Base-by-base conservation (phyloP, 2,888 invertebrate genomes). In the Thumatha senex region DNA sequence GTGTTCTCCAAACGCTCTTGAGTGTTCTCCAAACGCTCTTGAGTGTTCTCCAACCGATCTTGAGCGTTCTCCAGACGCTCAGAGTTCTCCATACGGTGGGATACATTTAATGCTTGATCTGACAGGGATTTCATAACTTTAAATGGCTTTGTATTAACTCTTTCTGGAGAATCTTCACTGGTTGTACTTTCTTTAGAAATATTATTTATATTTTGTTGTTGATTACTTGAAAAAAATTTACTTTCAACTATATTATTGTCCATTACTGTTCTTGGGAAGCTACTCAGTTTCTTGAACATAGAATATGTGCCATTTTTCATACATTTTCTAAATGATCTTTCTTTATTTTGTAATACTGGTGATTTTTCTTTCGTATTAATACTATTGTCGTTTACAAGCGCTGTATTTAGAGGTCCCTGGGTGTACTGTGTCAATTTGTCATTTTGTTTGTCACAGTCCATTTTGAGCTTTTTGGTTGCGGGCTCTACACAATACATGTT, bases 161-260 rank as follows among this genome's bases (percentile, higher is more conserved):
- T 65, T 33, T 82, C 80, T 0, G 79, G 77, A 9, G 82, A 80
- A 56, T 80, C 78, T 45, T 80, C 76, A 44, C 76, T 63, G 8
- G 54, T 65, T 30, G 72, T 60, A 60, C 60, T 74, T 0, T 65
- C 64, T 48, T 62, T 67, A n/a, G 74, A 73, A 7, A 51, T 44
- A 39, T 64, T 55, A n/a, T 31, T 8, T 48, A 0, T 62, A 58
- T 40, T 14, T 40, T 1, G 13, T 10, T 7, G 31, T 36, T 59
- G 55, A 2, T 34, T 56, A 3, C 11, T 56, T 9, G 48, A 52
- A 66, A 94, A 94, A 74, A 93, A 94, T 48, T 93, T 92, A 66
- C 94, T 94, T 65, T 93, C 92, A 3, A 94, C 91, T n/a, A 93
- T 76, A 68, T 86, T 80, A 45, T 80, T 73, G 47, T 82, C 83